Base-by-base conservation (phyloP, 2,113 vertebrate genomes). In the Plectropomus leopardus region DNA sequence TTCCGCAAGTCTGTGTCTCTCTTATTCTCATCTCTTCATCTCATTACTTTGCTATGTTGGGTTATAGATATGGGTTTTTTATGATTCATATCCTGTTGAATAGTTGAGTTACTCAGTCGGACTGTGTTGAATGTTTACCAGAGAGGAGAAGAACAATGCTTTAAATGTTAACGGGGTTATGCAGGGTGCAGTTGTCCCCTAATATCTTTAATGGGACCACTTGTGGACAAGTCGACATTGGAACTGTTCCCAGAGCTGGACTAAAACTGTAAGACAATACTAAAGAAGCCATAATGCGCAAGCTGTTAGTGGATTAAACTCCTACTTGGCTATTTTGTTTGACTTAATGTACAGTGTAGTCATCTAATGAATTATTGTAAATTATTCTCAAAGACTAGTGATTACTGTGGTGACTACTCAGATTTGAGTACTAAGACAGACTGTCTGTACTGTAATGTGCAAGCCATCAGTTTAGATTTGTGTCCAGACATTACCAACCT, bases 181-280 rank as follows among this genome's bases (percentile, higher is more conserved):
- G 42, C 40, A 24, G 48, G 64, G 36, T 34, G 63, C 51, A 55
- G 55, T 66, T 80, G 34, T 80, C 81, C 30, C 60, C 60, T 36
- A 40, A 83, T 59, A 63, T 78, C 28, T 75, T 75, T 79, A 83
- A 75, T 80, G 79, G 79, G 64, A 74, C 58, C 68, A 71, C 57
- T 85, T 54, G 54, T 68, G 28, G 54, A 70, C 58, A 60, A 24
- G 81, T 83, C 60, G 57, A 26, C 19, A n/a, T 17, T 75, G 59
- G 74, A 89, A 40, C 61, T 54, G 61, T 74, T 80, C 69, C 67
- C 76, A 85, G 76, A 80, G 71, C 15, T 36, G 44, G 48, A 44
- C 24, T 44, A 17, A 36, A 66, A 34, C 40, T 70, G 44, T 71
- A 80, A 76, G 58, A 76, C 61, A 51, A 60, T 34, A 51, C 77